Percentiles rank a stretch among this genome's conserved stretches.
phyloP scores from a whole-genome alignment of 2,888 invertebrate species.

The Yponomeuta evonymella region DNA sequence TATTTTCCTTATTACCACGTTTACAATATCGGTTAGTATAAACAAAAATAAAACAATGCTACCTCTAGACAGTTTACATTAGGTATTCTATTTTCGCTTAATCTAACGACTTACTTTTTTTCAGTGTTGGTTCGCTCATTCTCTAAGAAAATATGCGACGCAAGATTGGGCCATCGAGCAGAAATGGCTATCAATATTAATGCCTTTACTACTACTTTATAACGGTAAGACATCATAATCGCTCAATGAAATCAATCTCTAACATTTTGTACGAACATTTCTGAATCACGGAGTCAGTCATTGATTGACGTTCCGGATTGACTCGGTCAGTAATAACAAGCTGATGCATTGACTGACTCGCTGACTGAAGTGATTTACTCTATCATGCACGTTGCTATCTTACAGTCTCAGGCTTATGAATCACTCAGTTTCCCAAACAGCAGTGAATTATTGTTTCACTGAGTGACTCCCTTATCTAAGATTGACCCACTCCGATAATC shows the following conservation, averaged over 20 bases:
- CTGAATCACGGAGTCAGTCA: no score
- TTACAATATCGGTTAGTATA: constrained; percentile 87
- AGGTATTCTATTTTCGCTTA: neutral
- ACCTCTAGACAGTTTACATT: no score
- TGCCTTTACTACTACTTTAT: constrained; percentile 91
- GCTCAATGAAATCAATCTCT: neutral
- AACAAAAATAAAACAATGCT: neutral
- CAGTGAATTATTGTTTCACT: neutral
- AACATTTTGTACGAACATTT: neutral
- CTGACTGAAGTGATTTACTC: no score
- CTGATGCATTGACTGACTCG: no score
- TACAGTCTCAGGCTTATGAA: no score
- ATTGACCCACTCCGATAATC: neutral
- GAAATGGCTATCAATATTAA: constrained; percentile 93
- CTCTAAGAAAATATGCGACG: constrained; percentile 89
- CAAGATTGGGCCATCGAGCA: constrained; percentile 98
- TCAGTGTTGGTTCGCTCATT: constrained; percentile 96
- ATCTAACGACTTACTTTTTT: constrained; percentile 35
- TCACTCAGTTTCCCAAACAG: neutral
- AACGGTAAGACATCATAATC: constrained; percentile 81
- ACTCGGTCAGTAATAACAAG: no score
- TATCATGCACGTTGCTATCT: no score
- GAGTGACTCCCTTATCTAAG: neutral
- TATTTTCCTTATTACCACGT: constrained; percentile 91
- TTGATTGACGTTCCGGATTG: no score